A percentile compares a stretch with the other conserved stretches of the same genome.
Conservation (phyloP, 1,140 invertebrate species). For the Pararge aegeria region DNA sequence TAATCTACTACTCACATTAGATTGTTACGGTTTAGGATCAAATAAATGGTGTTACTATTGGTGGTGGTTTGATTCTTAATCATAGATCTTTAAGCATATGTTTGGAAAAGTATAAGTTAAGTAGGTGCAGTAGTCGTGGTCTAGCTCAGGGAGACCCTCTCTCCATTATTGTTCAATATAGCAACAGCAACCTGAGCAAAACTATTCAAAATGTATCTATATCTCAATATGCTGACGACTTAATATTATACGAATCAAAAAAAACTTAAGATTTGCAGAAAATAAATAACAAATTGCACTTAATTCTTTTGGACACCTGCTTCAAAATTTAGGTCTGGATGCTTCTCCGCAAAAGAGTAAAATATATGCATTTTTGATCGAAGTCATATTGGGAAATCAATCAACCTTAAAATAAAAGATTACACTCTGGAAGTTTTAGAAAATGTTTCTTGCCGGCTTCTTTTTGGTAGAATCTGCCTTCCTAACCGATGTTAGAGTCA, state of each 20-base stretch:
- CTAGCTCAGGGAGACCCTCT: conserved; percentile 25
- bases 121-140: too few relatives aligned
- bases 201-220: conserved; percentile 6
- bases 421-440: conserved; percentile 12
- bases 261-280: conserved; percentile 16
- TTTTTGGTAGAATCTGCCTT: too few relatives aligned
- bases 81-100: too few relatives aligned
- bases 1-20: background rate
- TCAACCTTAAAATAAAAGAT: conserved; percentile 17
- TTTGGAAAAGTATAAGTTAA: too few relatives aligned
- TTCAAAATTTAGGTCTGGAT: too few relatives aligned
- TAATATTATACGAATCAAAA: conserved; percentile 2
- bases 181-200: conserved; percentile 21
- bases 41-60: too few relatives aligned
- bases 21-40: conserved; percentile 21
- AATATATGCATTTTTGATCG: conserved; percentile 32
- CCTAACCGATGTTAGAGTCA: too few relatives aligned
- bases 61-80: too few relatives aligned
- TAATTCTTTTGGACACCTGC: conserved; percentile 15
- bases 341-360: conserved; percentile 29
- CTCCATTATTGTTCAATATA: conserved; percentile 34
- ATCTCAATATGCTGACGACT: conserved; percentile 37
- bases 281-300: conserved; percentile 18
- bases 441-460: background rate
- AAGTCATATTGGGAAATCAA: conserved; percentile 2